Evolutionary conservation across 2,888 invertebrate genomes (phyloP), one percentile per base, ranked within the genome.

Genomic region (Diarsia dahlii): DNA sequence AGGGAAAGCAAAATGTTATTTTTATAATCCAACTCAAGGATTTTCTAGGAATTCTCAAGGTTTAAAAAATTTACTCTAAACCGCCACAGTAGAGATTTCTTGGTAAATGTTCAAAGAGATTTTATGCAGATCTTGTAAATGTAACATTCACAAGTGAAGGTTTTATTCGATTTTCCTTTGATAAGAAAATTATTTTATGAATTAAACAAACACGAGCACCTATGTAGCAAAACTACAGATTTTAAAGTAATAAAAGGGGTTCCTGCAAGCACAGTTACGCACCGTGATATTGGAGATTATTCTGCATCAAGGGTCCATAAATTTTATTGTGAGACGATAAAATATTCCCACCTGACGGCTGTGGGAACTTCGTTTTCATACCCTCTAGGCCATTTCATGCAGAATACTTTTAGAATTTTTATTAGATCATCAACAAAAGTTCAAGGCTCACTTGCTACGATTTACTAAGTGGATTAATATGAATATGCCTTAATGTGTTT

Each of bases 241-340:
- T 73, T 64, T 63, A 34, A 46, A 66, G 62, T 74, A 76, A 81
- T 82, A 78, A 81, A 77, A 73, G 58, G 50, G 64, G 52, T 71
- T 62, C 74, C 79, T 80, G 84, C 88, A 85, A 87, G 87, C 82
- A 85, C 89, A 90, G 91, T 91, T 91, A 92, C 91, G 87, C 90
- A 90, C 91, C 93, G 92, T 94, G 93, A 91, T 94, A 94, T 94
- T 93, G 91, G 85, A 91, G 89, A 92, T 93, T 93, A 93, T 93
- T 94, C 91, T 92, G 90, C 92, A 90, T 85, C 89, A 90, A 84
- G 81, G 87, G 87, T 84, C 86, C 83, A 91, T 93, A 90, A 91
- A 93, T 93, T 93, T 92, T 85, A 89, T 90, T 92, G 91, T 88
- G 90, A 86, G 81, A 78, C 84, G 87, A 90, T 91, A 91, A 91